Evolutionary conservation across 2,888 invertebrate species (phyloP), one percentile per base, ranked within the genome.

Genomic region (Cryptocheilus praepositus): DNA sequence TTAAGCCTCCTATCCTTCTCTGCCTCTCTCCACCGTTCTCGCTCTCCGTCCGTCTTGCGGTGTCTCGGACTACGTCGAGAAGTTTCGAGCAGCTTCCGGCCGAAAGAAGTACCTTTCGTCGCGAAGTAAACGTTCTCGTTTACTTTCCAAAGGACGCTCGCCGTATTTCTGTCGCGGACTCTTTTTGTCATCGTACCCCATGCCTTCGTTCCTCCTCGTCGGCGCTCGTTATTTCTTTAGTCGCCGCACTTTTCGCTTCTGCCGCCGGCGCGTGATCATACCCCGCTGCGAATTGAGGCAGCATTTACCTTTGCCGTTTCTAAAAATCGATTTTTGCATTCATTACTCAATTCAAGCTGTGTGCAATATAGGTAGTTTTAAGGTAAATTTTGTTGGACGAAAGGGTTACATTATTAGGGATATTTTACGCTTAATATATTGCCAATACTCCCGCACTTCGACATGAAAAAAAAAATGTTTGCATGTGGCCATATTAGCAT

Each of bases 51-150:
- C 36, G 11, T 36, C 36, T 36, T 7, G 7, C 36, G 3, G 7
- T 7, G 8, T 36, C 36, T 11, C 4, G 36, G 11, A 11, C 36
- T 11, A 7, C 36, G 36, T 11, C 36, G 16, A 19, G 53, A 53
- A 44, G 13, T 49, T 49, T 49, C 49, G 45, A 28, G 28, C 21
- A 16, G 16, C 15, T 19, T 59, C 59, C 22, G 18, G 49, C 49
- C 49, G 16, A 49, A 49, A 49, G 49, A 16, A 13, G 18, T 13
- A 28, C 25, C 49, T 25, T 19, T n/a, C 43, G 18, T 44, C 18
- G 25, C 16, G 16, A 21, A 49, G 55, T 63, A 64, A 74, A 74
- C 28, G 67, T 25, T 60, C n/a, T 13, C 52, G 54, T 68, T 64
- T 53, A 56, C 54, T 51, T 62, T 54, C 62, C 62, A 51, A 67